Evolutionary conservation across 2,888 invertebrate genomes (phyloP), one percentile per base, ranked within the genome.

Genomic region (Coleophora deauratella): DNA sequence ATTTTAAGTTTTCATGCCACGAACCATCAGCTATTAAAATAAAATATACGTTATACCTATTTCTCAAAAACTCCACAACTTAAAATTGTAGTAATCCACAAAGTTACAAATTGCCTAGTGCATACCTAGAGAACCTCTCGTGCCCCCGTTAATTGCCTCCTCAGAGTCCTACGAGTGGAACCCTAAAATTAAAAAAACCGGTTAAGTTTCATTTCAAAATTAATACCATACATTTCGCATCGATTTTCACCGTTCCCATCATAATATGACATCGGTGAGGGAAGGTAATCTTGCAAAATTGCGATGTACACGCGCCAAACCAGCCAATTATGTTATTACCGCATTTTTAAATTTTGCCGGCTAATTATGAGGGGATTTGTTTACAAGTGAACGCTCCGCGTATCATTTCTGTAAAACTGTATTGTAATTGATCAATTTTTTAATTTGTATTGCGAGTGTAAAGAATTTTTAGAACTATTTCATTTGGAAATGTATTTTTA

Each of bases 351-450:
- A 33, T 27, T 46, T 41, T 45, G 41, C 42, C 41, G 52, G 56
- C 50, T 63, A 62, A 67, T 62, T 62, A 59, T 49, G 49, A 57
- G 59, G 52, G 51, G 51, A 46, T 66, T 58, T 72, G 66, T 72
- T 72, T 70, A 56, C 63, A 57, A 46, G 36, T 40, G 45, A 43
- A 45, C 37, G 51, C 51, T 54, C 51, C 49, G 47, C 45, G 45
- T 47, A 48, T 52, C 42, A 53, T 59, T 56, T 50, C 46, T 49
- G 48, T 51, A 52, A 48, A 55, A 54, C 50, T 52, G 53, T 4
- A 21, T 30, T 27, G 37, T 32, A 42, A 36, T 38, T 32, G 27
- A 36, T 36, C 43, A 36, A 48, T 46, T 43, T 41, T 40, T 38
- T 13, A 32, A 33, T 37, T 30, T 21, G 21, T 21, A 4, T 6